Conservation (phyloP, 2,888 invertebrate genomes). For the Steinernema carpocapsae region DNA sequence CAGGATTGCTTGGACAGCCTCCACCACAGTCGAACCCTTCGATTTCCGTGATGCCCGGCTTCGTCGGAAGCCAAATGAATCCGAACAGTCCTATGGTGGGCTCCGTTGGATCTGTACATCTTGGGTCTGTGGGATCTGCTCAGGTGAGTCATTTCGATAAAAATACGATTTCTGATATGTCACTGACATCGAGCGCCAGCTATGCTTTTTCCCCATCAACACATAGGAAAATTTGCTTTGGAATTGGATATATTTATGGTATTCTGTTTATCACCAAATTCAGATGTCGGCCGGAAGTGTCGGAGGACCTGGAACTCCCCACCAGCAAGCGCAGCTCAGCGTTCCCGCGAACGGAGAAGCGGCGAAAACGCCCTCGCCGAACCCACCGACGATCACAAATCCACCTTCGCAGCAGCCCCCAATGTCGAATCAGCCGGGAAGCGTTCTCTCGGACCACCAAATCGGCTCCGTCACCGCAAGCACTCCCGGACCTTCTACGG, state of each 20-base stretch:
- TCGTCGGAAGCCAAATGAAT: neutral
- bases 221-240: too few relatives aligned
- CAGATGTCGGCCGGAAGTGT: slow-evolving; percentile 17
- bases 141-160: neutral
- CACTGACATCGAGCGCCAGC: too few relatives aligned
- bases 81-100: slow-evolving; percentile 1
- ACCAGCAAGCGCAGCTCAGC: slow-evolving; percentile 22
- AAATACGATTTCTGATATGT: neutral
- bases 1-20: slow-evolving; percentile 15
- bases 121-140: too few relatives aligned
- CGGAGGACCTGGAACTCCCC: neutral
- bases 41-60: slow-evolving; percentile 18
- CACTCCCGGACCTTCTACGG: slow-evolving; percentile 21
- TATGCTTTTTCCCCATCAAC: too few relatives aligned
- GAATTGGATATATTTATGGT: neutral
- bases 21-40: slow-evolving; percentile 13
- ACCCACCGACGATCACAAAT: neutral
- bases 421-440: slow-evolving; percentile 1
- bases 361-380: neutral
- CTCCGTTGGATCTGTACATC: neutral
- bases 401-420: slow-evolving; percentile 12
- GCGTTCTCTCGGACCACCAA: neutral
- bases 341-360: neutral
- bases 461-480: neutral
- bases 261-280: neutral